These are phyloP conservation scores for Sclerurus mexicanus DNA, from an alignment of 2,113 vertebrate genomes.

Conservation along the genomic window DNA sequence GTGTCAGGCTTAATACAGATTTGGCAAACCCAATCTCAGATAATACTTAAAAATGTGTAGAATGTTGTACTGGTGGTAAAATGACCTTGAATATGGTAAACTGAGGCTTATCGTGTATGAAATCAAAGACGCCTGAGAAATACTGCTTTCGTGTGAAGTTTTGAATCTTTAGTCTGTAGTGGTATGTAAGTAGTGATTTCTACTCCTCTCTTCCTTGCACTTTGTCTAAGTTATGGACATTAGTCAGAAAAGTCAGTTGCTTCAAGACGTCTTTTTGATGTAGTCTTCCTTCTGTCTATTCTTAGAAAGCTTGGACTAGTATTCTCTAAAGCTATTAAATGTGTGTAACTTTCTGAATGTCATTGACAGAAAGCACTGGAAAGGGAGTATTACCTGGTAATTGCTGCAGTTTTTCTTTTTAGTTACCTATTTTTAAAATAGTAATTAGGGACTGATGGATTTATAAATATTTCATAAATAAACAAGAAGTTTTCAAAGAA, in stretches of 20 bases:
- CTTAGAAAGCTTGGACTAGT: neutral
- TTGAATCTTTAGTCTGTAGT: neutral
- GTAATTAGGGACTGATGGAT: neutral
- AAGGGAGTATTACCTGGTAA: neutral
- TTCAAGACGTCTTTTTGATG: neutral
- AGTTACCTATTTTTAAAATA: neutral
- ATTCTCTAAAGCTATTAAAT: neutral
- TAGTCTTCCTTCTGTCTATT: neutral
- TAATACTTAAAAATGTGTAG: constrained; percentile 5
- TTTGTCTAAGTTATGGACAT: neutral
- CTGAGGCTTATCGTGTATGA: neutral
- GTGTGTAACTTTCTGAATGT: neutral
- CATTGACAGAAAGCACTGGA: neutral
- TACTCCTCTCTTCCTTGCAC: neutral
- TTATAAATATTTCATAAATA: neutral
- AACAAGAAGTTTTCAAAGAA: neutral
- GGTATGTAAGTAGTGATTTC: neutral
- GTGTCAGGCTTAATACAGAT: constrained; percentile 14
- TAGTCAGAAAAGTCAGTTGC: neutral
- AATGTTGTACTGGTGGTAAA: neutral
- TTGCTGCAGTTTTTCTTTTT: neutral
- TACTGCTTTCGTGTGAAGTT: neutral
- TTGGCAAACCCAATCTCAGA: constrained; percentile 45
- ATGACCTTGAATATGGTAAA: constrained; percentile 72
- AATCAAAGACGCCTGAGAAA: neutral